phyloP scores from a whole-genome alignment of 2,113 vertebrate species.

The Sinocyclocheilus rhinocerous region DNA sequence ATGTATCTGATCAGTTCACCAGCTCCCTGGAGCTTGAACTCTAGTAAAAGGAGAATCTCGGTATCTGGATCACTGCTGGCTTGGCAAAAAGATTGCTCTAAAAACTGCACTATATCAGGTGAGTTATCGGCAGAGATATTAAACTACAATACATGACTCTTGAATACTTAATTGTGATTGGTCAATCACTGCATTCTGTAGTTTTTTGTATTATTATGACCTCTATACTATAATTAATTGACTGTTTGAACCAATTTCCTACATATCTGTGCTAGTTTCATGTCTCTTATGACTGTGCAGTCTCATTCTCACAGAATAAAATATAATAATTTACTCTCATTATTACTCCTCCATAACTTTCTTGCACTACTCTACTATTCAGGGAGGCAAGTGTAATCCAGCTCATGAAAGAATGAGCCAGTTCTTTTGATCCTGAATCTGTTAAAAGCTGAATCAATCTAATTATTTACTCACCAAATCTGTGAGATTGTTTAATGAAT shows the following conservation, averaged over 20 bases:
- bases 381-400: no score
- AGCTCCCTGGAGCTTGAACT: not conserved
- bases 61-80: slow-evolving; percentile 67
- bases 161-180: not conserved
- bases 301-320: not conserved
- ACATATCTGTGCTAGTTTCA: not conserved
- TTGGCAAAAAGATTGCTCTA: slow-evolving; percentile 55
- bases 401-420: no score
- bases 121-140: slow-evolving; percentile 29
- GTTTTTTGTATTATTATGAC: not conserved
- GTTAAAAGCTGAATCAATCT: not conserved
- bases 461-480: not conserved
- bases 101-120: slow-evolving; percentile 54
- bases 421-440: not conserved
- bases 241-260: not conserved
- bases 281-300: not conserved
- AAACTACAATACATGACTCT: not conserved
- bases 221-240: not conserved
- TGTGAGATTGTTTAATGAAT: not conserved
- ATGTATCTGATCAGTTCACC: slow-evolving; percentile 50
- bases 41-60: slow-evolving; percentile 64
- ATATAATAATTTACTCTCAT: not conserved
- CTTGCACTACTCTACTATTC: no score
- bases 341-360: not conserved
- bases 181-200: not conserved